phyloP scores from a whole-genome alignment of 2,113 vertebrate genomes.

The Cryptotis parvus region DNA sequence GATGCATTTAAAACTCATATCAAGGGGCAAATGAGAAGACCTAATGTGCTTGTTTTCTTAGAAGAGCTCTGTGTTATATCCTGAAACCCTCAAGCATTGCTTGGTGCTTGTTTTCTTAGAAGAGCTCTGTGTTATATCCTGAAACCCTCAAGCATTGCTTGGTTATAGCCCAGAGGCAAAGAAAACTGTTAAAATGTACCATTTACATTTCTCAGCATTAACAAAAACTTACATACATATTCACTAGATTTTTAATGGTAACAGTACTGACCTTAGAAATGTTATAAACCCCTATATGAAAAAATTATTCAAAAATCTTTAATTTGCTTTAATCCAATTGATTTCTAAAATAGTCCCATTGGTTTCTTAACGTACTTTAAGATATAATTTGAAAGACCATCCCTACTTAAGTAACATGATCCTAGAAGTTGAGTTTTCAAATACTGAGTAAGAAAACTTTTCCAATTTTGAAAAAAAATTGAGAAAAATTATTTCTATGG shows the following conservation, averaged over 20 bases:
- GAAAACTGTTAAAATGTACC: neutral
- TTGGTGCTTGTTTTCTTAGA: too few species aligned
- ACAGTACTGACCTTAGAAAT: neutral
- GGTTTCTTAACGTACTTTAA: neutral
- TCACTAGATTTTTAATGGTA: neutral
- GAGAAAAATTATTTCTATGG: slow-evolving; percentile 23
- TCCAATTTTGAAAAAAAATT: neutral
- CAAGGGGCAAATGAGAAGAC: too few species aligned
- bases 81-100: too few species aligned
- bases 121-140: too few species aligned
- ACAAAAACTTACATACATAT: neutral
- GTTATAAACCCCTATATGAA: neutral
- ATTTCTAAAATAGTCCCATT: slow-evolving; percentile 13
- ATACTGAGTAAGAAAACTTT: slow-evolving; percentile 36
- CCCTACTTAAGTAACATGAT: slow-evolving; percentile 3
- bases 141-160: too few species aligned
- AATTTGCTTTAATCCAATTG: neutral
- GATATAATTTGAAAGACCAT: neutral
- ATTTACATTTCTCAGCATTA: neutral
- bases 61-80: too few species aligned
- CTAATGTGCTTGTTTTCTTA: too few species aligned
- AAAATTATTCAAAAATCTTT: neutral
- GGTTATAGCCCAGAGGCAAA: too few species aligned
- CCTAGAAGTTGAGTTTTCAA: slow-evolving; percentile 23
- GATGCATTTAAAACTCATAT: neutral